Evolutionary conservation across 2,888 invertebrate genomes (phyloP).

Genomic region (Andrena fulva): DNA sequence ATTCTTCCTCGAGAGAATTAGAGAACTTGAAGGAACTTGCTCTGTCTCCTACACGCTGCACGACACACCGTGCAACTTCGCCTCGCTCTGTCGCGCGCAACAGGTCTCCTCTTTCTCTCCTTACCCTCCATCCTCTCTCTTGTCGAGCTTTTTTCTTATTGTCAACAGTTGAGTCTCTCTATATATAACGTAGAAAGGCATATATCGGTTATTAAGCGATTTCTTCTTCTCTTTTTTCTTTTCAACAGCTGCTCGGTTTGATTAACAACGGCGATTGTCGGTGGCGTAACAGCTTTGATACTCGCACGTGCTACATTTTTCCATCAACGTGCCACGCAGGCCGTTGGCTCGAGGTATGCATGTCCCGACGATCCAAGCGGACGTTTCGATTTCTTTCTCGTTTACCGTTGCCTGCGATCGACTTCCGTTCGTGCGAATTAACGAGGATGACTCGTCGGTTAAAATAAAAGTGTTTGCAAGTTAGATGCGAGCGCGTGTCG

Average conservation of each 20-base stretch:
- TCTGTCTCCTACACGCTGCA: conserved; percentile 42
- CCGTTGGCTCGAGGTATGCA: conserved; percentile 41
- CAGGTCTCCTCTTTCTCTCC: conserved; percentile 12
- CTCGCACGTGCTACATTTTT: conserved; percentile 16
- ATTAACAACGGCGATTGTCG: conserved; percentile 62
- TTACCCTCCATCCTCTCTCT: conserved; percentile 19
- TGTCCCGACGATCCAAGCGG: conserved; percentile 28
- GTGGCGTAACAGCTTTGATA: conserved; percentile 24
- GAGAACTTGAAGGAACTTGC: conserved; percentile 68
- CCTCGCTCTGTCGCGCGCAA: conserved; percentile 26
- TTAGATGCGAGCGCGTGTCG: background rate
- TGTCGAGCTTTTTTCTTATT: conserved; percentile 65
- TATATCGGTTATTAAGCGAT: conserved; percentile 56
- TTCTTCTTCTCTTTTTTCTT: conserved; percentile 4
- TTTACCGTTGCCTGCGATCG: background rate
- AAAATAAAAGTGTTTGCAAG: conserved; percentile 25
- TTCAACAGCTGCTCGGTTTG: conserved; percentile 58
- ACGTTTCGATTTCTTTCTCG: background rate
- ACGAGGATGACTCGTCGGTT: conserved; percentile 15
- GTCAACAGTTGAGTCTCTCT: conserved; percentile 62
- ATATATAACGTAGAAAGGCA: conserved; percentile 56
- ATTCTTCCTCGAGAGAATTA: conserved; percentile 65
- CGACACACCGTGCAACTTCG: conserved; percentile 9
- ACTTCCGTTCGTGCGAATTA: background rate
- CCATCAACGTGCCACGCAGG: conserved; percentile 29